Evolutionary conservation across 2,113 vertebrate genomes (phyloP).

Genomic region (Channa maculata): DNA sequence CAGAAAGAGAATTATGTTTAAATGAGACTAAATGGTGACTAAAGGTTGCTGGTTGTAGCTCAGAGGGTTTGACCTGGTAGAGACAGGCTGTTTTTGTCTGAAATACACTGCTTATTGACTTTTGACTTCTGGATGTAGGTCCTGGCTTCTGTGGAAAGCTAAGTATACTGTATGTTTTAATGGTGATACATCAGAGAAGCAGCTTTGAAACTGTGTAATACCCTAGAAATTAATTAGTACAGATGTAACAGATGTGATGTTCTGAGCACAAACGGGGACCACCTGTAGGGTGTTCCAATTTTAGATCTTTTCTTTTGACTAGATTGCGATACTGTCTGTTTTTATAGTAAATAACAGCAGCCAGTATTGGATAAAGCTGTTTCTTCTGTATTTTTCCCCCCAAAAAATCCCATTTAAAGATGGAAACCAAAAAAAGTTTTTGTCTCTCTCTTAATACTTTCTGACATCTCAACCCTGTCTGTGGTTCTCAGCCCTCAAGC

Average conservation of each 20-base stretch:
- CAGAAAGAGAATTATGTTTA: conserved; percentile 45
- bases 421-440: neutral
- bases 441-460: neutral
- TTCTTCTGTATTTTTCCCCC: neutral
- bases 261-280: neutral
- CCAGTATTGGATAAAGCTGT: neutral
- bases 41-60: conserved; percentile 35
- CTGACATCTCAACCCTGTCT: neutral
- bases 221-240: no score
- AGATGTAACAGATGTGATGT: neutral
- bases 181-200: neutral
- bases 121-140: neutral
- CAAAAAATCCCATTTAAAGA: neutral
- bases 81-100: conserved; percentile 9
- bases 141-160: conserved; percentile 7
- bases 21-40: conserved; percentile 58
- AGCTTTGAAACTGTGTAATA: no score
- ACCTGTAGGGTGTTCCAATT: neutral
- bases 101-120: conserved; percentile 11
- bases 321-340: neutral
- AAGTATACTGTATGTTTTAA: neutral
- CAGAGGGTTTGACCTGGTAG: neutral
- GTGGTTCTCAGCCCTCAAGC: neutral
- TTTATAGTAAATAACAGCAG: no score
- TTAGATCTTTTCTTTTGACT: neutral